Conservation (phyloP, 2,888 invertebrate species). For the Scrobipalpa costella region DNA sequence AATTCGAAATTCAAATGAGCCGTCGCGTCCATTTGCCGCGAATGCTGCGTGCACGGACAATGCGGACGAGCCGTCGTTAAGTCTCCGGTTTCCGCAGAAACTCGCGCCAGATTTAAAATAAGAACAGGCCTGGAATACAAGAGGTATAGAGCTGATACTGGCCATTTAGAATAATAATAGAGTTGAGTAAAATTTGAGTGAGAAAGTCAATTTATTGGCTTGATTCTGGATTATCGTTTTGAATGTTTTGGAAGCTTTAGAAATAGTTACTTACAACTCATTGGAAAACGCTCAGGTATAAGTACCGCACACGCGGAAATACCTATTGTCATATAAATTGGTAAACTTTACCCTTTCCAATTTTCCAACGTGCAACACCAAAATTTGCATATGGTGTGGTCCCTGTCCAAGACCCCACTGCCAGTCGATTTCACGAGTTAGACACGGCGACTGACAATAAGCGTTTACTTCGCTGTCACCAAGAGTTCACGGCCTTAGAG, state of each 20-base stretch:
- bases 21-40: slow-evolving; percentile 60
- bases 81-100: slow-evolving; percentile 75
- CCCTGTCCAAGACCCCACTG: slow-evolving; percentile 60
- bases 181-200: too few relatives aligned
- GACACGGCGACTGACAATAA: slow-evolving; percentile 77
- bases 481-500: slow-evolving; percentile 62
- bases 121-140: slow-evolving; percentile 59
- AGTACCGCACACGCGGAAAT: too few relatives aligned
- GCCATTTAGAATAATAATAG: neutral
- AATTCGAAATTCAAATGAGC: slow-evolving; percentile 69
- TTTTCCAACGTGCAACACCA: neutral
- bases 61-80: slow-evolving; percentile 76
- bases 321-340: too few relatives aligned
- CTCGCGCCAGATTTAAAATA: slow-evolving; percentile 72
- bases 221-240: too few relatives aligned
- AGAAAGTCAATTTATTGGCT: too few relatives aligned
- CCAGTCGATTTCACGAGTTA: slow-evolving; percentile 75
- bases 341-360: neutral
- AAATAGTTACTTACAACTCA: neutral
- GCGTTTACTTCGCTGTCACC: slow-evolving; percentile 67
- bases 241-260: too few relatives aligned
- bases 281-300: neutral
- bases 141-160: slow-evolving; percentile 46
- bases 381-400: slow-evolving; percentile 21
- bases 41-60: slow-evolving; percentile 74